phyloP scores from a whole-genome alignment of 2,888 invertebrate species.

The Meteorus cinctellus region DNA sequence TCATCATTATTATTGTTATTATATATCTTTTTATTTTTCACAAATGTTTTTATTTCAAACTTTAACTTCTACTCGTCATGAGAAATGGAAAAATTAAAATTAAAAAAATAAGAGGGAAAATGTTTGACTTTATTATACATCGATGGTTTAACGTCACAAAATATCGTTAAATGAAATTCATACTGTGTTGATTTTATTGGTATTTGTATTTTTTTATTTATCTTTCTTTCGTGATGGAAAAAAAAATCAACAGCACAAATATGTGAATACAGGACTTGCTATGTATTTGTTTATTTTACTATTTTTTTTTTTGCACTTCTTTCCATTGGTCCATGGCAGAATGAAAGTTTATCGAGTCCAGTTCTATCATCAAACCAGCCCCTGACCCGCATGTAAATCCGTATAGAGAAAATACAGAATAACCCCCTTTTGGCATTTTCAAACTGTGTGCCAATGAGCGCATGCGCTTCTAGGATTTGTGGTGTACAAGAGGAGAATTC shows the following conservation, averaged over 20 bases:
- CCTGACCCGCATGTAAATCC: slow-evolving; percentile 28
- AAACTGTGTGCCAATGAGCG: slow-evolving; percentile 7
- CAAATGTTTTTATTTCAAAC: neutral
- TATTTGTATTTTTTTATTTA: neutral
- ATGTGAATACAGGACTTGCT: neutral
- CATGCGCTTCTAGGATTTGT: no score
- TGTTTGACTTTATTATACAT: slow-evolving; percentile 30
- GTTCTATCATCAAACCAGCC: neutral
- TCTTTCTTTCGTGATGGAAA: neutral
- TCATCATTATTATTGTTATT: neutral
- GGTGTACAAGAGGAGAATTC: neutral
- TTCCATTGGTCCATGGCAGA: neutral
- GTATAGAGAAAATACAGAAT: slow-evolving; percentile 8
- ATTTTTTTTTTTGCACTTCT: no score
- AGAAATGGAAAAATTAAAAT: neutral
- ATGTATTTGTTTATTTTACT: neutral
- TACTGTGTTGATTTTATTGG: neutral
- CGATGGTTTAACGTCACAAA: slow-evolving; percentile 17
- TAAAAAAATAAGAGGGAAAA: neutral
- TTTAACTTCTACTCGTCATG: neutral
- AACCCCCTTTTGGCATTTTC: neutral
- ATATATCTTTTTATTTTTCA: neutral
- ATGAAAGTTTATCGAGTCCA: neutral
- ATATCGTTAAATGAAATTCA: slow-evolving; percentile 5
- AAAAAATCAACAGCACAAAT: neutral